A percentile compares a stretch with the other conserved stretches of the same genome.
Evolutionary conservation across 2,113 vertebrate species (phyloP).

Genomic region (Parotia lawesii): DNA sequence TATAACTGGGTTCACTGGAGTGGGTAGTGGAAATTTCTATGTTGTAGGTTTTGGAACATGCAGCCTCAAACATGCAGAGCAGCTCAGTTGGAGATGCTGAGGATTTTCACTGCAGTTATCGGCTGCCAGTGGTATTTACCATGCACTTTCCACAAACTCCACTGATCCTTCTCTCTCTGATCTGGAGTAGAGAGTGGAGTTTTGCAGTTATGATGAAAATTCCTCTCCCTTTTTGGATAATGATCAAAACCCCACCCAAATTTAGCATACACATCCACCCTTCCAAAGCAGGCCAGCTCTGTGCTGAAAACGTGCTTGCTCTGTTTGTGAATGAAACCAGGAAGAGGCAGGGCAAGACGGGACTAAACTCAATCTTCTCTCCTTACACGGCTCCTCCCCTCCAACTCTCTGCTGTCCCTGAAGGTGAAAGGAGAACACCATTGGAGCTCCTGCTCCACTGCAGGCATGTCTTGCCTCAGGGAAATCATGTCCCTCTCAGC

Average conservation of each 20-base stretch:
- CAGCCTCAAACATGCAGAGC: not conserved
- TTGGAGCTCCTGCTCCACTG: not conserved
- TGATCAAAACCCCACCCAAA: not conserved
- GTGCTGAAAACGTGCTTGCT: fast-evolving
- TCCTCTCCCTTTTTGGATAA: not conserved
- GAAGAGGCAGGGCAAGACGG: fast-evolving
- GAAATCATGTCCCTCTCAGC: fast-evolving
- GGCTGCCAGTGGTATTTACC: fast-evolving
- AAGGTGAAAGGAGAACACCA: not conserved
- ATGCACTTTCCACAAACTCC: not conserved
- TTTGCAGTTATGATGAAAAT: not conserved
- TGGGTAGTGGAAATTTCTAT: not conserved
- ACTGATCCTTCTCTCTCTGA: not conserved
- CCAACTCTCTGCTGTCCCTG: not conserved
- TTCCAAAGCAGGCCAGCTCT: not conserved
- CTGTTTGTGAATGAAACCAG: not conserved
- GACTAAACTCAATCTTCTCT: not conserved
- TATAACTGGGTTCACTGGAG: not conserved
- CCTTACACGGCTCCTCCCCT: fast-evolving
- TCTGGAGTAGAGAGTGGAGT: not conserved
- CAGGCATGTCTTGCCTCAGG: fast-evolving
- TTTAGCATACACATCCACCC: fast-evolving
- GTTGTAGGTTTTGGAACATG: not conserved
- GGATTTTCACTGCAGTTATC: not conserved
- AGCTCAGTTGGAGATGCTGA: fast-evolving